These are phyloP conservation scores for Schizaphis graminum DNA, from an alignment of 2,888 invertebrate genomes.

Conservation along the genomic window DNA sequence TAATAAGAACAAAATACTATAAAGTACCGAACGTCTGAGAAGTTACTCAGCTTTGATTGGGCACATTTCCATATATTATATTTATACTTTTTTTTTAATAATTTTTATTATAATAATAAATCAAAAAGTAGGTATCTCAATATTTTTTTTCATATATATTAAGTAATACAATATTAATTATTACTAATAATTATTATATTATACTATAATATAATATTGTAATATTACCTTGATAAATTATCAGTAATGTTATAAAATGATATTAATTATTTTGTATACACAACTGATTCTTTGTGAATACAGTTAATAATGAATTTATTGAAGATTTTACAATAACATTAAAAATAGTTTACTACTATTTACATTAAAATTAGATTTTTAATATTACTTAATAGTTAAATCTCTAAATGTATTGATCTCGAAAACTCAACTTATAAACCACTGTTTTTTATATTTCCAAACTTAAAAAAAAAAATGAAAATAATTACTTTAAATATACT, in stretches of 20 bases:
- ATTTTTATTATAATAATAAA: not conserved
- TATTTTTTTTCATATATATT: not conserved
- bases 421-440: not conserved
- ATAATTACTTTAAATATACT: not conserved
- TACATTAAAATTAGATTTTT: not conserved
- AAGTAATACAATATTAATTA: not conserved
- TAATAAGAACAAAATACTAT: not conserved
- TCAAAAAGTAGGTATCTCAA: not conserved
- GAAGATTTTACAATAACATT: not conserved
- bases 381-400: not conserved
- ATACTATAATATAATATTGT: no score
- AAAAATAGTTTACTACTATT: not conserved
- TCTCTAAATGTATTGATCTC: not conserved
- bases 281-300: not conserved
- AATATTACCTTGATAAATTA: not conserved
- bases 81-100: not conserved
- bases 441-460: not conserved
- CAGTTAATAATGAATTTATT: not conserved
- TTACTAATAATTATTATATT: not conserved
- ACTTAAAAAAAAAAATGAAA: not conserved
- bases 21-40: not conserved
- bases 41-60: not conserved
- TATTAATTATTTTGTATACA: not conserved
- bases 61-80: not conserved
- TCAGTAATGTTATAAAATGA: not conserved